phyloP scores from a whole-genome alignment of 2,113 vertebrate genomes.

The Ictalurus furcatus region DNA sequence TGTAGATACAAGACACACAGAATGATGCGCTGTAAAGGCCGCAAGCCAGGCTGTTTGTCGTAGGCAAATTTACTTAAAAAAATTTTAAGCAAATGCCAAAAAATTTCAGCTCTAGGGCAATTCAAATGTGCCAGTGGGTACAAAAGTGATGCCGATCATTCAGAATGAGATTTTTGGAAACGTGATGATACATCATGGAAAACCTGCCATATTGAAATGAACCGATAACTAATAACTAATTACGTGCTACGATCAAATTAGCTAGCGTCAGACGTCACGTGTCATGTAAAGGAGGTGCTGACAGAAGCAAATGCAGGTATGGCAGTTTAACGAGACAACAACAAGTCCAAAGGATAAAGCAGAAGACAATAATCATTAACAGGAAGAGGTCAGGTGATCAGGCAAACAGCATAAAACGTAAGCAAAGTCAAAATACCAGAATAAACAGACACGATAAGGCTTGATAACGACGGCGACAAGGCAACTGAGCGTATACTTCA shows the following conservation, averaged over 20 bases:
- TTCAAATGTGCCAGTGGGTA: neutral
- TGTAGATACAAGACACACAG: neutral
- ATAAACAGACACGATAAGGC: too few species aligned
- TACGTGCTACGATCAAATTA: neutral
- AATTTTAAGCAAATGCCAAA: neutral
- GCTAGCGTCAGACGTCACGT: neutral
- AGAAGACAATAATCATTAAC: too few species aligned
- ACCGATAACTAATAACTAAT: neutral
- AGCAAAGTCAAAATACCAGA: too few species aligned
- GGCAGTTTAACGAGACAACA: too few species aligned
- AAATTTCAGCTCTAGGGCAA: neutral
- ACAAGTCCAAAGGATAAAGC: too few species aligned
- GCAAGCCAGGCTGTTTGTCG: neutral
- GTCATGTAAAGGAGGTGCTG: too few species aligned
- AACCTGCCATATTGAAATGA: neutral
- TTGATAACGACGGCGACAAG: too few species aligned
- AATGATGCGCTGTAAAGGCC: neutral
- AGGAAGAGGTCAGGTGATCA: too few species aligned
- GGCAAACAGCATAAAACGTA: too few species aligned
- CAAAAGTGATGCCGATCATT: neutral
- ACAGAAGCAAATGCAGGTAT: too few species aligned
- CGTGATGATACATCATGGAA: neutral
- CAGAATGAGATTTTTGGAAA: neutral
- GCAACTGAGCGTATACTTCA: too few species aligned
- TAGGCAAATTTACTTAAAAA: neutral